These are phyloP conservation scores for Acrocyrtus sp. DNA, from an alignment of 2,888 invertebrate species.

Conservation along the genomic window DNA sequence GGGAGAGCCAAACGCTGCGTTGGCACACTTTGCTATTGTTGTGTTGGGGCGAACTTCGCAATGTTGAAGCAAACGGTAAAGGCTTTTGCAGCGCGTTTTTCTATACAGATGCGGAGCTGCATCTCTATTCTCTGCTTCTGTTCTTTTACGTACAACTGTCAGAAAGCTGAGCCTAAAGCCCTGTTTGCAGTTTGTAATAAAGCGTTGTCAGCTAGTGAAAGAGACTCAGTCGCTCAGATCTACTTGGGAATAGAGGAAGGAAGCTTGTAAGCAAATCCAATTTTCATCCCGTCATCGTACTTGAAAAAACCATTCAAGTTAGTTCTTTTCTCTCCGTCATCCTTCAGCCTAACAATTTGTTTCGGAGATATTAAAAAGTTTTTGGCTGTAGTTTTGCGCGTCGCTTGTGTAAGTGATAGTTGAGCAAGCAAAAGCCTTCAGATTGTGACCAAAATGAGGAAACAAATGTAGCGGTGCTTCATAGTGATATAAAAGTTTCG, in stretches of 20 bases:
- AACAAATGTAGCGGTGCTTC: too few relatives aligned
- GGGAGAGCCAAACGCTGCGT: neutral
- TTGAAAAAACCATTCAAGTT: neutral
- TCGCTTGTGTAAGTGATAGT: too few relatives aligned
- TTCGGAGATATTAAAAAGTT: neutral
- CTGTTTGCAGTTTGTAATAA: neutral
- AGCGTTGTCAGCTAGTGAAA: neutral
- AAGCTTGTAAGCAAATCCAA: conserved; percentile 2
- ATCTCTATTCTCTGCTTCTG: too few relatives aligned
- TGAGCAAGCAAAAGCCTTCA: too few relatives aligned
- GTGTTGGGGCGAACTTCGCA: too few relatives aligned
- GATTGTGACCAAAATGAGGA: too few relatives aligned
- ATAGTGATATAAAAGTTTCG: too few relatives aligned
- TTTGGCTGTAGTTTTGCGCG: too few relatives aligned
- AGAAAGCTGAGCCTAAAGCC: too few relatives aligned
- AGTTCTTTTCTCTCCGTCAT: neutral
- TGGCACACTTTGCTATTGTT: neutral
- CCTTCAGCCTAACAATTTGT: neutral
- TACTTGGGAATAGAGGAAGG: conserved; percentile 18
- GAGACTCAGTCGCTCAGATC: conserved; percentile 22
- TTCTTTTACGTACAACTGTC: neutral
- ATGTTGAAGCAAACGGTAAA: too few relatives aligned
- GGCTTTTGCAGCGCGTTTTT: too few relatives aligned
- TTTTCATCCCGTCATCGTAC: neutral
- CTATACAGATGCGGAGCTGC: too few relatives aligned